Evolutionary conservation across 2,797 vertebrate species (phyloP).

Genomic region (Acrossocheilus wenchowensis): DNA sequence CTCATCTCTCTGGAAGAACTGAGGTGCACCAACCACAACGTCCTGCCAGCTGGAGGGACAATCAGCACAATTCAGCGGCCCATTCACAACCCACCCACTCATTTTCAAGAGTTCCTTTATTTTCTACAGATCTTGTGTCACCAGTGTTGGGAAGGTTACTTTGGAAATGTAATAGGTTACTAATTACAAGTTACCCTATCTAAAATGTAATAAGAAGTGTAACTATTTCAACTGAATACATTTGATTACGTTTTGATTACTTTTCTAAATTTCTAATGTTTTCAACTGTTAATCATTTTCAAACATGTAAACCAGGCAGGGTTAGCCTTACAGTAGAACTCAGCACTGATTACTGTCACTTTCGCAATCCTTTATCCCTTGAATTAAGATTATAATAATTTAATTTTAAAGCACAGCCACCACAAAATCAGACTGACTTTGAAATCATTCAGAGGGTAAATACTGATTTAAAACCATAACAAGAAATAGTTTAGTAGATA

Average conservation of each 20-base stretch:
- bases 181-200: background rate
- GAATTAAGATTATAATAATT: background rate
- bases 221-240: background rate
- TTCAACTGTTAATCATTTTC: background rate
- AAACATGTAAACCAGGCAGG: background rate
- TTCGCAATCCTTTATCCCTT: background rate
- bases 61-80: background rate
- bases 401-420: background rate
- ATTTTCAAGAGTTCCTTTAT: background rate
- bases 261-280: background rate
- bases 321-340: background rate
- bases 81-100: background rate
- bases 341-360: background rate
- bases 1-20: slow-evolving; percentile 91
- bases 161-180: background rate
- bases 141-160: slow-evolving; percentile 44
- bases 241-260: background rate
- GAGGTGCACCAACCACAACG: slow-evolving; percentile 93
- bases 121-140: background rate
- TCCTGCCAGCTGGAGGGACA: slow-evolving; percentile 88
- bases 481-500: background rate
- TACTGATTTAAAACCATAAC: background rate
- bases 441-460: background rate
- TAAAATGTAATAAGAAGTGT: background rate
- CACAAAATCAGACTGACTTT: background rate